A percentile compares a stretch with the other conserved stretches of the same genome.
phyloP scores from a whole-genome alignment of 2,113 vertebrate genomes.

The Apteryx mantelli region DNA sequence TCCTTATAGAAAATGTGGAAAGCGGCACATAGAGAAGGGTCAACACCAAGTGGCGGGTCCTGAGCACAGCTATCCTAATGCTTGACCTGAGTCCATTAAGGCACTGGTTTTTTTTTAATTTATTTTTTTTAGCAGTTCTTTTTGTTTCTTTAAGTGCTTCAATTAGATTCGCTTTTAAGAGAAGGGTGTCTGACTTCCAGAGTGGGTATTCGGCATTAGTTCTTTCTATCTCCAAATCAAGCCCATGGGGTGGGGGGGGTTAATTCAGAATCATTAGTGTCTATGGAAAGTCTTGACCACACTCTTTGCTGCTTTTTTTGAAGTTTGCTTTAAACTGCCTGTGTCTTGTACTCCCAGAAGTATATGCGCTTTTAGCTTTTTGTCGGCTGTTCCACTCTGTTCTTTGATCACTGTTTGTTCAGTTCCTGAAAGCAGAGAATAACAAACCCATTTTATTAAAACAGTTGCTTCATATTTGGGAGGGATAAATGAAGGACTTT shows the following conservation, averaged over 20 bases:
- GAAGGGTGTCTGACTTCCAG: background rate
- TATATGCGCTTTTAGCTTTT: background rate
- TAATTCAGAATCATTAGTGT: background rate
- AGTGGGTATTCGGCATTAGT: background rate
- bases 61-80: background rate
- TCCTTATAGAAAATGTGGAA: background rate
- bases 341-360: background rate
- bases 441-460: slow-evolving; percentile 31
- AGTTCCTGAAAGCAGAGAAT: slow-evolving; percentile 17
- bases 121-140: background rate
- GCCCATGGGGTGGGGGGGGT: background rate
- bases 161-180: background rate
- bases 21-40: background rate
- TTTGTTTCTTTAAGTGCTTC: background rate
- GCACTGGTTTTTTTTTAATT: background rate
- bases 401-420: slow-evolving; percentile 16
- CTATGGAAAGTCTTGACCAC: background rate
- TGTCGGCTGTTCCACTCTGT: background rate
- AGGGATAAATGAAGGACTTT: slow-evolving; percentile 31
- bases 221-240: background rate
- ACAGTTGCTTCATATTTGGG: background rate
- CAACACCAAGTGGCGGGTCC: background rate
- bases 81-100: background rate
- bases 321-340: background rate
- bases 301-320: background rate